phyloP scores from a whole-genome alignment of 2,888 invertebrate genomes.

The Endotricha flammealis region DNA sequence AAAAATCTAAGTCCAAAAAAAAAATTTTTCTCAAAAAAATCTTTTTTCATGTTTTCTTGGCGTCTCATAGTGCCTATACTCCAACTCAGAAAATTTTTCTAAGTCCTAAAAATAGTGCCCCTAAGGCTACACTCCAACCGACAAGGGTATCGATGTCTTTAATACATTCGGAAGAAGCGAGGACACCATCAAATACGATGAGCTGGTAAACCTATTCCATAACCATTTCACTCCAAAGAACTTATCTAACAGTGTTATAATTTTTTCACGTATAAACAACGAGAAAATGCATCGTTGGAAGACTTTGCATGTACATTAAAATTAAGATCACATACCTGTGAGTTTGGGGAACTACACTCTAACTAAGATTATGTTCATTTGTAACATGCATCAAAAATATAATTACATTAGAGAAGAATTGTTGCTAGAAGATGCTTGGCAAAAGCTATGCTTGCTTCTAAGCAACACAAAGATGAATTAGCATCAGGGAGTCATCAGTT shows the following conservation, averaged over 20 bases:
- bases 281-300: not conserved
- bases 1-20: too few relatives aligned
- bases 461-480: conserved; percentile 13
- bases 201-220: not conserved
- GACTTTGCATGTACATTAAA: conserved; percentile 8
- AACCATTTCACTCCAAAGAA: conserved; percentile 1
- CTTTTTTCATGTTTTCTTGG: too few relatives aligned
- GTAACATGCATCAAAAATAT: conserved; percentile 17
- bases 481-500: conserved; percentile 11
- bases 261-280: not conserved
- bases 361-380: conserved; percentile 21
- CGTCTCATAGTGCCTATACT: too few relatives aligned
- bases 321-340: conserved; percentile 20
- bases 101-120: too few relatives aligned
- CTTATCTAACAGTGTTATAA: not conserved
- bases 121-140: too few relatives aligned
- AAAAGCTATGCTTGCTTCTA: conserved; percentile 9
- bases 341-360: conserved; percentile 19
- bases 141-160: conserved; percentile 14
- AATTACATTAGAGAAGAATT: conserved; percentile 4
- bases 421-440: conserved; percentile 10
- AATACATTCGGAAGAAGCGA: conserved; percentile 15
- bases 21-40: too few relatives aligned
- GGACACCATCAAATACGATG: conserved; percentile 8
- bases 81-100: too few relatives aligned